Conservation (phyloP, 2,113 vertebrate genomes). For the Leucosticte australis region DNA sequence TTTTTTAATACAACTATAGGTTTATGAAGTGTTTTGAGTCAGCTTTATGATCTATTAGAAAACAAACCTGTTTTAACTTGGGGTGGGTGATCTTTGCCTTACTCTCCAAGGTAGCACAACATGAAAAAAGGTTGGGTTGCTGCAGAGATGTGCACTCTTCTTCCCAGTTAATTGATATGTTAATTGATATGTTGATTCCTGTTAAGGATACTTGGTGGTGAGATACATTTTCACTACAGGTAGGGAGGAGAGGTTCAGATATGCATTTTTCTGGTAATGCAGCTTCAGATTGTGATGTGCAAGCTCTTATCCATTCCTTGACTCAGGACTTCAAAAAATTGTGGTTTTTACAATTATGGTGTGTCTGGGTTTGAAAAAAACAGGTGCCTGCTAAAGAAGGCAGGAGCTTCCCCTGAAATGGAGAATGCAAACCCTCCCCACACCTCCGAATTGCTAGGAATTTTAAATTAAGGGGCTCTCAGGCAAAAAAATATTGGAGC, state of each 20-base stretch:
- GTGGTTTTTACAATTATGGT: background rate
- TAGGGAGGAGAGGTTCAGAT: background rate
- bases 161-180: background rate
- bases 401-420: too few species aligned
- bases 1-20: background rate
- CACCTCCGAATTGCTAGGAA: too few species aligned
- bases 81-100: background rate
- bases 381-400: too few species aligned
- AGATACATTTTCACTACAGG: background rate
- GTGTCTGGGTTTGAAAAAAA: too few species aligned
- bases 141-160: background rate
- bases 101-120: background rate
- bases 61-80: background rate
- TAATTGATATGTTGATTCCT: background rate
- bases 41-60: background rate
- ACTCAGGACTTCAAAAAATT: fast-evolving
- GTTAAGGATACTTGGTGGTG: background rate
- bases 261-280: background rate
- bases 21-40: background rate
- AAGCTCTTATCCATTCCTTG: background rate
- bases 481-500: too few species aligned
- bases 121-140: background rate
- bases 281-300: background rate
- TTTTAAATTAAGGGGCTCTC: too few species aligned
- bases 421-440: too few species aligned